These are phyloP conservation scores for Macrotis lagotis DNA, from an alignment of 2,113 vertebrate genomes.

Conservation along the genomic window DNA sequence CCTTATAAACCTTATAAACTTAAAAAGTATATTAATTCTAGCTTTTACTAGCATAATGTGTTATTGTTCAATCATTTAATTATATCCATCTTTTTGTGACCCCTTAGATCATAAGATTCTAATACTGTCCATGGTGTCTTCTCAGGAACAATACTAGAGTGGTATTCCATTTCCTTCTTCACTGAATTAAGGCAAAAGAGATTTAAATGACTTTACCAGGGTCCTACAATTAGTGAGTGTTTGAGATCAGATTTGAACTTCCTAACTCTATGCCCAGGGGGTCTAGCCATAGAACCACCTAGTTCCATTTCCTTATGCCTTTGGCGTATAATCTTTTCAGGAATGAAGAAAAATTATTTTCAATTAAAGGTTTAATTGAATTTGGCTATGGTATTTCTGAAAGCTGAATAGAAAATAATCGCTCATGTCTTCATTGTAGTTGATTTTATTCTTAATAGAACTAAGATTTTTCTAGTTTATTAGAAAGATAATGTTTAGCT, in stretches of 20 bases:
- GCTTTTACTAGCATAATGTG: background rate
- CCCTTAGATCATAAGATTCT: background rate
- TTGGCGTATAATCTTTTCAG: background rate
- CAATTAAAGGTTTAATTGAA: background rate
- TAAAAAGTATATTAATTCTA: background rate
- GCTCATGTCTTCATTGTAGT: background rate
- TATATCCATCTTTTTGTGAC: background rate
- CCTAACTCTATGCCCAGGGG: background rate
- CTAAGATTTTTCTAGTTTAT: background rate
- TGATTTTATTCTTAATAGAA: background rate
- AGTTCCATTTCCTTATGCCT: background rate
- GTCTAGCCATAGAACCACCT: background rate
- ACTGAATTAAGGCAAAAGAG: background rate
- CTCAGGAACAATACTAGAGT: background rate
- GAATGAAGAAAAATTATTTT: background rate
- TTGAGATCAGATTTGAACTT: background rate
- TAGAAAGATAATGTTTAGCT: background rate
- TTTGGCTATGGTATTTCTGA: background rate
- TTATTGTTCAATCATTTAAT: background rate
- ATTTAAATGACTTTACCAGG: background rate
- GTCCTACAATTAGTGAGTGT: background rate
- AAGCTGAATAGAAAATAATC: background rate
- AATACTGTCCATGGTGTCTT: background rate
- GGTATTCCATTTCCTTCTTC: background rate
- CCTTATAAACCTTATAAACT: background rate